A percentile compares a stretch with the other conserved stretches of the same genome.
These are phyloP conservation scores for Pandemis cinnamomeana DNA, from an alignment of 2,888 invertebrate genomes.

Conservation along the genomic window DNA sequence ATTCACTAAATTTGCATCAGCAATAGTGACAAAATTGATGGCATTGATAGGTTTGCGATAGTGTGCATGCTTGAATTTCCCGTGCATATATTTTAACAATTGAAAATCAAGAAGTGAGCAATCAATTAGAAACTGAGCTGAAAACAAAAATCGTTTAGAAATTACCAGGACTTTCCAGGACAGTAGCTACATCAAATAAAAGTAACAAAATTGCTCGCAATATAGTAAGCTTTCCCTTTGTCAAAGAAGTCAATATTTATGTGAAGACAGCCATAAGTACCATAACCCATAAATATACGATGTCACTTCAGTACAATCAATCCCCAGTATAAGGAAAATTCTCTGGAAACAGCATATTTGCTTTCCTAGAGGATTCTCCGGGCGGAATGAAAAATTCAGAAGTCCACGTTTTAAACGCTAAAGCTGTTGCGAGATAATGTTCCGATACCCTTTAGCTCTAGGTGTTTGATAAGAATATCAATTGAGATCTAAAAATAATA, in stretches of 20 bases:
- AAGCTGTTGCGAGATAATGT: conserved; percentile 3
- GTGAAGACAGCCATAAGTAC: background rate
- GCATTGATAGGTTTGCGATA: too few species aligned
- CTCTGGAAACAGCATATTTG: conserved; percentile 19
- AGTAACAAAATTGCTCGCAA: background rate
- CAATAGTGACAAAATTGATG: too few species aligned
- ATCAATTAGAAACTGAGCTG: too few species aligned
- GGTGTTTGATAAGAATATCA: background rate
- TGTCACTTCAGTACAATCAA: conserved; percentile 23
- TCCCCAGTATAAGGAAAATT: conserved; percentile 20
- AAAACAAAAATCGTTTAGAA: background rate
- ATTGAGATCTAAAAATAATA: background rate
- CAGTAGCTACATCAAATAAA: background rate
- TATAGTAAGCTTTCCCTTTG: background rate
- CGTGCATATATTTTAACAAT: too few species aligned
- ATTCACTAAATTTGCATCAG: too few species aligned
- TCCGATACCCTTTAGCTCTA: conserved; percentile 3
- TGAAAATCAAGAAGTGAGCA: too few species aligned
- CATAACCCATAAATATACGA: conserved; percentile 4
- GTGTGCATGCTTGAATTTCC: too few species aligned
- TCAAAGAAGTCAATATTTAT: background rate
- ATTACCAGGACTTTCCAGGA: too few species aligned
- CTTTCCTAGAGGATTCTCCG: conserved; percentile 18
- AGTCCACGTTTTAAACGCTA: background rate
- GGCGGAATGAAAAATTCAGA: conserved; percentile 25